A percentile compares a stretch with the other conserved stretches of the same genome.
Conservation (phyloP, 2,113 vertebrate genomes). For the Oryzias celebensis region DNA sequence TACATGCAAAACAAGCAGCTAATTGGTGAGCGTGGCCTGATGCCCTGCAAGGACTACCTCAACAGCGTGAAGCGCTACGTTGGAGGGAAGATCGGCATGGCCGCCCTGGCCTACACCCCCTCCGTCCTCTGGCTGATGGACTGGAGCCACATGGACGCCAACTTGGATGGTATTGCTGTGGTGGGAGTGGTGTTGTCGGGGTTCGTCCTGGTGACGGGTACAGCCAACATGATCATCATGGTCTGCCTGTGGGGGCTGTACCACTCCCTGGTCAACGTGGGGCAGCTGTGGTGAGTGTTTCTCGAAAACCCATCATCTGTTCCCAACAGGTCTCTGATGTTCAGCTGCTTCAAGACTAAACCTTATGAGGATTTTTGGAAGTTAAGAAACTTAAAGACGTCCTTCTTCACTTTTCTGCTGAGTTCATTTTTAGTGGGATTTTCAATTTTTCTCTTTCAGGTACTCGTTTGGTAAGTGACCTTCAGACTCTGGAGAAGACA, state of each 20-base stretch:
- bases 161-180: conserved; percentile 84
- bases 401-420: background rate
- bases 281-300: conserved; percentile 90
- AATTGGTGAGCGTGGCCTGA: conserved; percentile 86
- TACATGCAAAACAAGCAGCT: conserved; percentile 93
- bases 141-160: conserved; percentile 86
- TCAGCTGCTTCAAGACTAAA: background rate
- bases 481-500: background rate
- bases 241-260: conserved; percentile 86
- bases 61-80: conserved; percentile 83
- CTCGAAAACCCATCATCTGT: background rate
- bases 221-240: conserved; percentile 93
- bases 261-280: conserved; percentile 89
- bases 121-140: conserved; percentile 89
- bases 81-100: conserved; percentile 76
- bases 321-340: background rate
- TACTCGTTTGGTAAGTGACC: conserved; percentile 79
- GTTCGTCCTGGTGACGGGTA: conserved; percentile 83
- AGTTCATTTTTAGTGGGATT: background rate
- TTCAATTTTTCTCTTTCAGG: conserved; percentile 50
- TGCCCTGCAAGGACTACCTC: conserved; percentile 84
- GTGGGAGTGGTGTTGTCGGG: conserved; percentile 79
- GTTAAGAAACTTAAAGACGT: background rate
- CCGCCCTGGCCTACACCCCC: conserved; percentile 82
- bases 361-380: background rate